These are phyloP conservation scores for Psammodynastes pulverulentus DNA, from an alignment of 2,113 vertebrate species.

Conservation along the genomic window DNA sequence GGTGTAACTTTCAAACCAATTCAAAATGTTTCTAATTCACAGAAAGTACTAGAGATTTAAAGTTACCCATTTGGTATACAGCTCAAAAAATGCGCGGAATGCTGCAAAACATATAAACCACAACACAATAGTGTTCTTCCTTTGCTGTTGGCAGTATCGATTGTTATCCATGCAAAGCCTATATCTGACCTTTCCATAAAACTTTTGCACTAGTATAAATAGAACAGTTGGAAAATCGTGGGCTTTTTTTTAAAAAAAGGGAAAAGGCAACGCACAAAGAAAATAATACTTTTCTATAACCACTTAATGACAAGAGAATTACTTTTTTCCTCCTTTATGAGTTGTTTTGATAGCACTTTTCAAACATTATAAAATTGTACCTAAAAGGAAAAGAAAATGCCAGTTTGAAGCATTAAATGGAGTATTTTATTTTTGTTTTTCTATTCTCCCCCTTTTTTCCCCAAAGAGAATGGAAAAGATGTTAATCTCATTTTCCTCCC, in stretches of 20 bases:
- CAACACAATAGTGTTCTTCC: conserved; percentile 72
- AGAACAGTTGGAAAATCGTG: conserved; percentile 81
- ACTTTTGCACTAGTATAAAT: conserved; percentile 79
- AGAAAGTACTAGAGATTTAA: conserved; percentile 68
- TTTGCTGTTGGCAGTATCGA: conserved; percentile 68
- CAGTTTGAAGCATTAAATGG: conserved; percentile 35
- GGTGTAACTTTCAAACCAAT: conserved; percentile 58
- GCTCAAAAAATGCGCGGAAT: conserved; percentile 76
- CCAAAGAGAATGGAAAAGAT: background rate
- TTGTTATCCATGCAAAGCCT: conserved; percentile 77
- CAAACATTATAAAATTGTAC: conserved; percentile 48
- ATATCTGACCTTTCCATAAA: conserved; percentile 76
- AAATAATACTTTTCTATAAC: conserved; percentile 62
- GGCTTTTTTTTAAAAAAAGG: conserved; percentile 34
- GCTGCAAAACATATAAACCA: conserved; percentile 72
- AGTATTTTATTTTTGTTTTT: background rate
- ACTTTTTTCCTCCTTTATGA: conserved; percentile 40
- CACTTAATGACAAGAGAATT: conserved; percentile 45
- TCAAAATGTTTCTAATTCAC: conserved; percentile 64
- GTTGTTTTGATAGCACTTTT: conserved; percentile 63
- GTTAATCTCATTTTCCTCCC: background rate
- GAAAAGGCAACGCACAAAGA: conserved; percentile 62
- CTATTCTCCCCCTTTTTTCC: background rate
- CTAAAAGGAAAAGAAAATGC: conserved; percentile 48
- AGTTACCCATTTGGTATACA: conserved; percentile 68